Evolutionary conservation across 2,113 vertebrate genomes (phyloP).

Genomic region (Eulemur macaco): DNA sequence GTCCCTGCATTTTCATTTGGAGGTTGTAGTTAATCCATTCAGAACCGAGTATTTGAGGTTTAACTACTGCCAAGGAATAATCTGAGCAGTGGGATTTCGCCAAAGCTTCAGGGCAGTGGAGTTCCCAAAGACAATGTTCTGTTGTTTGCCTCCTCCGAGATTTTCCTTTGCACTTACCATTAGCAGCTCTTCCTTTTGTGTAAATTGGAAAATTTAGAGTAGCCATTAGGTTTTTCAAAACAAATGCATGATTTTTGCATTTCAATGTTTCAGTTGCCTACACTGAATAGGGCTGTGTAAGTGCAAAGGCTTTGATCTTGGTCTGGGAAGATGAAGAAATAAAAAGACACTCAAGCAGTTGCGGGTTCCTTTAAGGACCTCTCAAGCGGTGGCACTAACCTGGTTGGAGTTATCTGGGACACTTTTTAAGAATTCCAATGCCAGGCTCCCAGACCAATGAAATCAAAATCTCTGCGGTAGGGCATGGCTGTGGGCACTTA

Average conservation of each 20-base stretch:
- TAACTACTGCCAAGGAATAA: neutral
- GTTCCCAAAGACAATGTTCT: neutral
- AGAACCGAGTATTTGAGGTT: neutral
- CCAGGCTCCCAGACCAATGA: neutral
- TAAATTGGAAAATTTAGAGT: neutral
- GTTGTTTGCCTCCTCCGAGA: neutral
- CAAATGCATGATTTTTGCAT: rapidly evolving
- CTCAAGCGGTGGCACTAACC: rapidly evolving
- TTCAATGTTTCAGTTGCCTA: neutral
- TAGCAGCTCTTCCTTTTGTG: neutral
- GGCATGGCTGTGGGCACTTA: neutral
- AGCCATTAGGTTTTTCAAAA: neutral
- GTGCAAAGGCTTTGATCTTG: neutral
- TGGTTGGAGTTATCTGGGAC: neutral
- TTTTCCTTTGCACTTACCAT: neutral
- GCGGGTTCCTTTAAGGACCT: too few relatives aligned
- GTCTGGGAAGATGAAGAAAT: neutral
- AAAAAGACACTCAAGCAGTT: neutral
- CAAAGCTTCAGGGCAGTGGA: neutral
- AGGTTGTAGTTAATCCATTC: constrained; percentile 3
- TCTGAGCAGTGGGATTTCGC: neutral
- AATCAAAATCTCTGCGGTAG: neutral
- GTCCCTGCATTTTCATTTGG: neutral
- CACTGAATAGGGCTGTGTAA: rapidly evolving
- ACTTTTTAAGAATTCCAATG: neutral